phyloP scores from a whole-genome alignment of 1,140 invertebrate species.

The Euura saliciscinereae region DNA sequence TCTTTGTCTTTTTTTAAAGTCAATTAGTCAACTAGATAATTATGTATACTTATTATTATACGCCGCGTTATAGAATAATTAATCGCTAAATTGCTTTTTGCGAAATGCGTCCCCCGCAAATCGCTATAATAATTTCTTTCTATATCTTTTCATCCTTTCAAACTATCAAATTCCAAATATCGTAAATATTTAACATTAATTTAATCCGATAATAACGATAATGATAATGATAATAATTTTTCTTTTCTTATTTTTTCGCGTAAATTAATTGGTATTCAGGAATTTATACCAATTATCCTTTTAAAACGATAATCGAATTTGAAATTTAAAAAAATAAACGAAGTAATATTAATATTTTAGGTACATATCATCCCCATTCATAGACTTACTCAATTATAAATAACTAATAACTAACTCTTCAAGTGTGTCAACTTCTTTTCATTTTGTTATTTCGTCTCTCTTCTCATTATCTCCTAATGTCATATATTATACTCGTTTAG shows the following conservation, averaged over 20 bases:
- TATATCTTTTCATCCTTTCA: background rate
- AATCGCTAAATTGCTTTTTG: background rate
- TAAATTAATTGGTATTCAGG: background rate
- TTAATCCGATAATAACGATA: too few species aligned
- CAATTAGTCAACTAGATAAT: background rate
- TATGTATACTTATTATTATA: too few species aligned
- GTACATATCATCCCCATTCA: too few species aligned
- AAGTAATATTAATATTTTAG: too few species aligned
- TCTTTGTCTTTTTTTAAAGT: background rate
- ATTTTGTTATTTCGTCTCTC: background rate
- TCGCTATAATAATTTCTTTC: too few species aligned
- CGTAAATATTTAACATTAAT: too few species aligned
- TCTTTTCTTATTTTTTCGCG: background rate
- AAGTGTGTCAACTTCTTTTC: background rate
- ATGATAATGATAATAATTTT: background rate
- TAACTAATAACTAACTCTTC: background rate
- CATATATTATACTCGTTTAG: background rate
- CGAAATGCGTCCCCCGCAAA: too few species aligned
- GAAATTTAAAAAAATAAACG: too few species aligned
- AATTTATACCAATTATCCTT: background rate
- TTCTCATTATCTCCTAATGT: background rate
- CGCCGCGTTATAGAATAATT: background rate
- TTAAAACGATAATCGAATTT: background rate
- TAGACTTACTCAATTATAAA: background rate
- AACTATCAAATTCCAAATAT: background rate